Evolutionary conservation across 2,797 vertebrate species (phyloP).

Genomic region (Diplodus puntazzo): DNA sequence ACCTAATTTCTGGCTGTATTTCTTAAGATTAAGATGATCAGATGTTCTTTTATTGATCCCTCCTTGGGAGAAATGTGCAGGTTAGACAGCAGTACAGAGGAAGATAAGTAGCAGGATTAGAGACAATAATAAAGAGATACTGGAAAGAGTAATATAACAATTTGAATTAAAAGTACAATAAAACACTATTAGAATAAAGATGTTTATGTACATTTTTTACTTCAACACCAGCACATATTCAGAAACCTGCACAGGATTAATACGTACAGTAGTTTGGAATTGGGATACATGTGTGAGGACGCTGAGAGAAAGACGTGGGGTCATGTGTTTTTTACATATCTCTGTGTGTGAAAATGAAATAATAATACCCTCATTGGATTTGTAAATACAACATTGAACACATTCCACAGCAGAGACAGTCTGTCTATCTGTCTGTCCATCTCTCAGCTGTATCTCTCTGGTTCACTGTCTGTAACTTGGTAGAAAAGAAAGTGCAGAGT

Average conservation of each 20-base stretch:
- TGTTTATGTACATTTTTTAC: not conserved
- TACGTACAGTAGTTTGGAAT: not conserved
- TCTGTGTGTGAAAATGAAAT: not conserved
- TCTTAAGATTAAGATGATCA: not conserved
- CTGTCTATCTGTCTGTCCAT: slow-evolving; percentile 5
- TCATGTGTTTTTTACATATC: not conserved
- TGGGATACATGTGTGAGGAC: not conserved
- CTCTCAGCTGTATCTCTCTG: not conserved
- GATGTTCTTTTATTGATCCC: no score
- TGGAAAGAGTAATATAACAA: no score
- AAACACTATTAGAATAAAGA: no score
- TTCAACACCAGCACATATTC: not conserved
- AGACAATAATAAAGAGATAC: no score
- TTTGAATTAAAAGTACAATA: no score
- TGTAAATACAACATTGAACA: slow-evolving; percentile 6
- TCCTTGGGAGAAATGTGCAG: no score
- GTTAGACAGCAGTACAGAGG: no score
- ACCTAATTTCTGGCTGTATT: not conserved
- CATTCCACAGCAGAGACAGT: not conserved
- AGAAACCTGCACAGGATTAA: not conserved
- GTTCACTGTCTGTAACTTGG: not conserved
- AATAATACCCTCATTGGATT: not conserved
- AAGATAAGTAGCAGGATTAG: no score
- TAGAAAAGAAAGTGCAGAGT: slow-evolving; percentile 1
- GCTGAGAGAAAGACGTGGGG: not conserved